Percentiles rank a stretch among this genome's conserved stretches.
phyloP scores from a whole-genome alignment of 2,113 vertebrate species.

The Pollimyrus isidori region DNA sequence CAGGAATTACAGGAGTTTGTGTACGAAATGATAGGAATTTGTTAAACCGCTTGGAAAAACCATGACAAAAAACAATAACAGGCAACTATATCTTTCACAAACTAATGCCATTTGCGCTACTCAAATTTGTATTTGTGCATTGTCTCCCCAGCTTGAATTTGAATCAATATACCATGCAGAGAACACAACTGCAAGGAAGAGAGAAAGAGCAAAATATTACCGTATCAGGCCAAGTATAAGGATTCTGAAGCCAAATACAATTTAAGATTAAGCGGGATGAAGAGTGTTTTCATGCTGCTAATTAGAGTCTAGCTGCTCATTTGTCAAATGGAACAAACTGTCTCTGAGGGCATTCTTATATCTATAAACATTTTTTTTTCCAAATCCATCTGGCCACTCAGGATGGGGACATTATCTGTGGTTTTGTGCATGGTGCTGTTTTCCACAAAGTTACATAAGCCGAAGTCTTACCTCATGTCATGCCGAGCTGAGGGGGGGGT shows the following conservation, averaged over 20 bases:
- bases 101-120: background rate
- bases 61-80: background rate
- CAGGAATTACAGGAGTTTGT: background rate
- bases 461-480: background rate
- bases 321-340: background rate
- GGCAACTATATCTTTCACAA: background rate
- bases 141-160: background rate
- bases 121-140: background rate
- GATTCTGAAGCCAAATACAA: background rate
- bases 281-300: background rate
- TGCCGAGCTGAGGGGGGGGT: too few species aligned
- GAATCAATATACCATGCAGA: background rate
- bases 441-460: background rate
- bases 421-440: background rate
- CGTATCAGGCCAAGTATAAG: background rate
- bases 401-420: background rate
- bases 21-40: background rate
- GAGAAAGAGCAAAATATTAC: background rate
- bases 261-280: background rate
- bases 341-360: background rate
- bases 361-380: background rate
- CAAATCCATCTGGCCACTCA: background rate
- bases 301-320: background rate
- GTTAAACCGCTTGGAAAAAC: background rate
- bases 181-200: background rate